Evolutionary conservation across 23 tunicate species (phyloP), one percentile per base, ranked within the genome.

Genomic region (Clavelina lepadiformis): DNA sequence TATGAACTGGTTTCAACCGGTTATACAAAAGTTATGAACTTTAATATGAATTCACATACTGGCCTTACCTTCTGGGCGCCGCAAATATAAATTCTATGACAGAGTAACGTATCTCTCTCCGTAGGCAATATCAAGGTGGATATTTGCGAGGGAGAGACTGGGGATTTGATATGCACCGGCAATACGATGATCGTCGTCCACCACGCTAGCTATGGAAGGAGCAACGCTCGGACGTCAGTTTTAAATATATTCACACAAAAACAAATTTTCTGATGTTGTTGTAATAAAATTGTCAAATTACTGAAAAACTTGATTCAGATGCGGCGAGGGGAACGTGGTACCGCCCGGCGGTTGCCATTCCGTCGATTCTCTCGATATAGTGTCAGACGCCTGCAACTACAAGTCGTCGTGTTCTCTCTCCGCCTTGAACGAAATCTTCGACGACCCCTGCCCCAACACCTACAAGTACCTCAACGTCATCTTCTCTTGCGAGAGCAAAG

Each of bases 401-500:
- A 18, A 46, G 38, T 63, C 58, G 22, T 41, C 52, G 1, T 91
- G 98, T 70, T 33, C 51, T 19, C 29, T 91, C 3, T 1, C 56
- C 0, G 92, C 93, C 23, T 51, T 73, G 25, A 91, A 78, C 66
- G 92, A 81, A 3, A 62, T 70, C 3, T 91, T 77, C 51, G 98
- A 93, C 0, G 98, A 91, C 34, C 93, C 98, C 2, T 91, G 98
- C 71, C 45, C 49, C 5, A 58, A 50, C 5, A 62, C 59, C 30
- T 91, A 83, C 82, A 91, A 91, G 67, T 91, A 91, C 58, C 61
- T 91, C 51, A 83, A 83, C 35, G 86, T 91, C 27, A 83, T 82
- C 6, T 91, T 72, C 68, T 77, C 86, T 6, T 91, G 98, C 37
- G 92, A 82, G 72, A 46, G 23, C 21, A 63, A 65, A 58, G 73